These are phyloP conservation scores for Epirrita christyi DNA, from an alignment of 2,888 invertebrate genomes.

Conservation along the genomic window DNA sequence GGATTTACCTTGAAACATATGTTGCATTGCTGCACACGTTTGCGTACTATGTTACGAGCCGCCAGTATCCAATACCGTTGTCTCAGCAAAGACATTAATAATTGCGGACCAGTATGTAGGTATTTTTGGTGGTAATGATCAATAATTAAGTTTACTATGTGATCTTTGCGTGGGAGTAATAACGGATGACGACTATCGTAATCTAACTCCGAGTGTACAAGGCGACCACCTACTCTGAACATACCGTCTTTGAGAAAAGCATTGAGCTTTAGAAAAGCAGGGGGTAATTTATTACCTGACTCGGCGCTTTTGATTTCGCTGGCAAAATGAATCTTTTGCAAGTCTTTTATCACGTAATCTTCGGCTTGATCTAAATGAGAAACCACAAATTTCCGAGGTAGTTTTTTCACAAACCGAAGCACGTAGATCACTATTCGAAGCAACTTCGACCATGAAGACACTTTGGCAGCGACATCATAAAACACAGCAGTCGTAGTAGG, in stretches of 20 bases:
- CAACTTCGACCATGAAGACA: no score
- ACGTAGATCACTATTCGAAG: not conserved
- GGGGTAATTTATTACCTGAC: not conserved
- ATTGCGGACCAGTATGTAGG: no score
- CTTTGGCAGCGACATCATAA: not conserved
- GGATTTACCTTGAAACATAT: no score
- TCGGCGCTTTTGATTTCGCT: not conserved
- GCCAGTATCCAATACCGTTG: no score
- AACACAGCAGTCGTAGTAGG: not conserved
- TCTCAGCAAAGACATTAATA: no score
- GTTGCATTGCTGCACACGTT: no score
- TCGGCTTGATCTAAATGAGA: not conserved
- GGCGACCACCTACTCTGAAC: not conserved
- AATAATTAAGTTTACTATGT: no score
- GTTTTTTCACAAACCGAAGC: not conserved
- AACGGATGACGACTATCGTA: not conserved
- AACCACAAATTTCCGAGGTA: not conserved
- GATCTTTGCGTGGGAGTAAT: not conserved
- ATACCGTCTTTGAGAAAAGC: conserved; percentile 1
- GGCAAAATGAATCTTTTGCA: not conserved
- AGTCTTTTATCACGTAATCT: not conserved
- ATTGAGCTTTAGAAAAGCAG: not conserved
- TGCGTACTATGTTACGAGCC: no score
- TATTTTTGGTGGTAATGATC: no score
- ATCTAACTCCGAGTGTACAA: no score